phyloP scores from a whole-genome alignment of 2,113 vertebrate genomes.

The human region GRCh38 chrX:6033001-6033500 shows the following conservation, averaged over 20 bases:
- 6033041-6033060: conserved; percentile 72
- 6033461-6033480: fast-evolving
- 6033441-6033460: background rate
- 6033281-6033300: background rate
- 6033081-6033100: conserved; percentile 72
- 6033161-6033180: background rate
- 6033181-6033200: background rate
- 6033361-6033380: fast-evolving
- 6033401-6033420: fast-evolving
- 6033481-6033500: fast-evolving
- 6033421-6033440: background rate
- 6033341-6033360: background rate
- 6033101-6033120: conserved; percentile 56
- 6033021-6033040: conserved; percentile 73
- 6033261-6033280: background rate
- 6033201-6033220: background rate
- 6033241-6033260: too few species aligned
- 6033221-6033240: background rate
- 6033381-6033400: fast-evolving
- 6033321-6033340: background rate
- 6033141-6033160: background rate
- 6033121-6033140: conserved; percentile 57
- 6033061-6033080: conserved; percentile 70
- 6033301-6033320: background rate
- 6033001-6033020: conserved; percentile 75